phyloP scores from a whole-genome alignment of 2,888 invertebrate species.

The Labia minor region DNA sequence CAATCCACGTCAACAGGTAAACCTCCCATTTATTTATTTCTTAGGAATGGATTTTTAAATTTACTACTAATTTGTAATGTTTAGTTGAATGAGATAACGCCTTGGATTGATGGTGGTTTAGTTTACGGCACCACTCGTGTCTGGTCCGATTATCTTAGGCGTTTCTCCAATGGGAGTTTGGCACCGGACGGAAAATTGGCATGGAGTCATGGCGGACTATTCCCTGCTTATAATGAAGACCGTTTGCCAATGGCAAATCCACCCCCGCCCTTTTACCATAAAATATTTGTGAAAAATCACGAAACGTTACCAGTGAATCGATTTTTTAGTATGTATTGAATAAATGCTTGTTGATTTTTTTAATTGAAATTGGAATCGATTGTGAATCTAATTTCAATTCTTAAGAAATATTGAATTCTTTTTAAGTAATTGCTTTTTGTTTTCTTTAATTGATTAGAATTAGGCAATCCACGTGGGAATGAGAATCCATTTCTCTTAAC shows the following conservation, averaged over 20 bases:
- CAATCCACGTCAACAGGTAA: slow-evolving; percentile 49
- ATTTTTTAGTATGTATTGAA: slow-evolving; percentile 45
- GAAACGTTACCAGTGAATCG: slow-evolving; percentile 39
- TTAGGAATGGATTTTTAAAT: not conserved
- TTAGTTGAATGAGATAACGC: slow-evolving; percentile 49
- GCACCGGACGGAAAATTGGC: slow-evolving; percentile 40
- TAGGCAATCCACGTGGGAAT: slow-evolving; percentile 44
- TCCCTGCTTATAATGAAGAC: slow-evolving; percentile 42
- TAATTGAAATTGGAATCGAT: too few relatives aligned
- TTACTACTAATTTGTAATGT: slow-evolving; percentile 21
- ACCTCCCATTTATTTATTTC: not conserved
- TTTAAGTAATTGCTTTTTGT: slow-evolving; percentile 25
- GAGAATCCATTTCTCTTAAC: slow-evolving; percentile 44
- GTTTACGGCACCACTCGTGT: slow-evolving; percentile 48
- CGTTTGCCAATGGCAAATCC: slow-evolving; percentile 47
- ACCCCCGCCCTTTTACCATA: slow-evolving; percentile 43
- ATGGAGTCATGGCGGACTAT: slow-evolving; percentile 35
- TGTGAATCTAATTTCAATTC: too few relatives aligned
- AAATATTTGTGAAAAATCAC: slow-evolving; percentile 34
- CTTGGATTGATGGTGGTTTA: slow-evolving; percentile 49
- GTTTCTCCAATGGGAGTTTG: slow-evolving; percentile 39
- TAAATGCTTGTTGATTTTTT: too few relatives aligned
- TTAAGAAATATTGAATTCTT: too few relatives aligned
- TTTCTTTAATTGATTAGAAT: slow-evolving; percentile 33
- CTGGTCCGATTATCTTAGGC: slow-evolving; percentile 46